Evolutionary conservation across 2,113 vertebrate species (phyloP), one percentile per base, ranked within the genome.

Genomic region (Anseranas semipalmata): DNA sequence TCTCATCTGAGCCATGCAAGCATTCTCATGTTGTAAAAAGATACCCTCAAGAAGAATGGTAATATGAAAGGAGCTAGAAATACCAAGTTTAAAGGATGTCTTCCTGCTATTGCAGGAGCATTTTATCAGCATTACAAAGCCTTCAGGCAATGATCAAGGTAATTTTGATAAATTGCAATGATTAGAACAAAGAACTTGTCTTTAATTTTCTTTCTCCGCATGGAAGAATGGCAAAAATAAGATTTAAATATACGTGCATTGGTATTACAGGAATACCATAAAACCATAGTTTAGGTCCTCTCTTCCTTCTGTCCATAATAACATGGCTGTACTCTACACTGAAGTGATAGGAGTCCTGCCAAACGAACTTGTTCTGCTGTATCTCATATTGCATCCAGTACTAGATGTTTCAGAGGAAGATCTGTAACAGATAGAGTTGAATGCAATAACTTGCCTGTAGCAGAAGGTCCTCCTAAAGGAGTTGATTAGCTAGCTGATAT

Each of bases 1-100:
- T 84, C 96, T 96, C 96, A 90, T 97, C 91, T 89, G 78, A 96
- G 95, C 90, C 96, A 90, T 45, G 71, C 73, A 85, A 95, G 96
- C 90, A 72, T 74, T 93, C 91, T 96, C 92, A 48, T 89, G 87
- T 90, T 95, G 92, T 66, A 87, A 91, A 89, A 79, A 27, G 74
- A 85, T 97, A 95, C 72, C 93, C 52, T 7, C 55, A 86, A 90
- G 93, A 91, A 93, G 17, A 90, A 81, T 96, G 68, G 72, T 78
- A 68, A 35, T 58, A 82, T 60, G 50, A 56, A 81, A 95, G 74
- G 55, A 78, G 39, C 41, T 91, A 68, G 45, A 68, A 73, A 88
- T 48, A 89, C 67, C 43, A 76, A 43, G 63, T 71, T 89, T 83
- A 65, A 62, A 43, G 12, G 59, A 88, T 25, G 37, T 90, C 67